Percentiles rank a stretch among this genome's conserved stretches.
These are phyloP conservation scores for Patiria miniata DNA, from an alignment of 35 echinoderm and acorn worm species.

Conservation along the genomic window DNA sequence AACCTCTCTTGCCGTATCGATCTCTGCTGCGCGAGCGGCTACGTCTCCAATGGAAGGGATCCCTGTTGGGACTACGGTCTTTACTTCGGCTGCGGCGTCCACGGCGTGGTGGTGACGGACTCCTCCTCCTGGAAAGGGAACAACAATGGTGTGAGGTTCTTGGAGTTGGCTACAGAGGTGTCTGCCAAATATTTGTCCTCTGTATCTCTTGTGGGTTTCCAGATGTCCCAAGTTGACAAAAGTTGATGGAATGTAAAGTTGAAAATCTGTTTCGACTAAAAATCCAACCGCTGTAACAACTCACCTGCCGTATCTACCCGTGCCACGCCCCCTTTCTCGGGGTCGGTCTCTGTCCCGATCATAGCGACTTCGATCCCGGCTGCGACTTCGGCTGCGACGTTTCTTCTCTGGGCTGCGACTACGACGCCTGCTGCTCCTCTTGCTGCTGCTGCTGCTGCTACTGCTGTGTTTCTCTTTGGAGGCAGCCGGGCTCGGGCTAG, in stretches of 20 bases:
- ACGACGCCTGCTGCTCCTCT: conserved; percentile 45
- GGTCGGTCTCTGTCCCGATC: conserved; percentile 29
- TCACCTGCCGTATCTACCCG: conserved; percentile 14
- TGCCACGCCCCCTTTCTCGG: conserved; percentile 23
- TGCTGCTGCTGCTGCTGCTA: conserved; percentile 48
- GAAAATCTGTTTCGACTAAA: too few species aligned
- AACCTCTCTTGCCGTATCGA: conserved; percentile 35
- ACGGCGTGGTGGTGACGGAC: neutral
- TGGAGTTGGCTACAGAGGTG: too few species aligned
- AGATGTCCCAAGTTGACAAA: too few species aligned
- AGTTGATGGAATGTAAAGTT: too few species aligned
- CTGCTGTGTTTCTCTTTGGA: neutral
- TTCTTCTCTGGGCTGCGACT: conserved; percentile 53
- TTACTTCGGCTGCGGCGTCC: neutral
- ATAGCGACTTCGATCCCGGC: neutral
- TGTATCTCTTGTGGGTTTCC: too few species aligned
- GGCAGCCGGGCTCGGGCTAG: neutral
- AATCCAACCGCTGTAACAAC: neutral
- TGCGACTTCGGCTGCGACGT: conserved; percentile 43
- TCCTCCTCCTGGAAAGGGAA: neutral
- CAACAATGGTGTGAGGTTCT: too few species aligned
- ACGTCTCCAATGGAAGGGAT: conserved; percentile 16
- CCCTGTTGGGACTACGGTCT: conserved; percentile 3
- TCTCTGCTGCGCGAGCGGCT: conserved; percentile 52
- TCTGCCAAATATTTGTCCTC: too few species aligned